A percentile compares a stretch with the other conserved stretches of the same genome.
phyloP scores from a whole-genome alignment of 1,140 invertebrate species.

The Drosophila bifasciata region DNA sequence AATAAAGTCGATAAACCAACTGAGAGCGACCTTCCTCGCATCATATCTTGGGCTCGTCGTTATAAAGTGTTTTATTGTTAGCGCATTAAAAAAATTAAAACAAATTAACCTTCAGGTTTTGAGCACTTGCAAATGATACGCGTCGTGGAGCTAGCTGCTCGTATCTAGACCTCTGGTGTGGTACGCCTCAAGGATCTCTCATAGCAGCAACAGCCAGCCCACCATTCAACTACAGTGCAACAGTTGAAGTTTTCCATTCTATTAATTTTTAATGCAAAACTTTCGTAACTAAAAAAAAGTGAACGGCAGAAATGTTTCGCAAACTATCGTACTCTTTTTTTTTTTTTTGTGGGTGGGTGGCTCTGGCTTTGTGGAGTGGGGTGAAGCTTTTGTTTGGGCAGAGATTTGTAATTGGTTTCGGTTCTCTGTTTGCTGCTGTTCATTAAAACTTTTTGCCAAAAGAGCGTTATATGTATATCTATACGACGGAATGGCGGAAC shows the following conservation, averaged over 20 bases:
- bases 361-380: conserved; percentile 28
- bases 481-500: conserved; percentile 16
- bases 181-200: conserved; percentile 26
- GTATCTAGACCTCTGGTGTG: conserved; percentile 20
- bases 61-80: conserved; percentile 34
- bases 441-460: conserved; percentile 6
- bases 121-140: conserved; percentile 29
- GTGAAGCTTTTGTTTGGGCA: neutral
- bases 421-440: conserved; percentile 9
- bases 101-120: conserved; percentile 29
- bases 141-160: neutral
- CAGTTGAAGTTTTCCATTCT: conserved; percentile 59
- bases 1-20: conserved; percentile 15
- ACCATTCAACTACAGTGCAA: conserved; percentile 45
- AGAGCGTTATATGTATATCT: conserved; percentile 2
- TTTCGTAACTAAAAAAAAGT: conserved; percentile 73
- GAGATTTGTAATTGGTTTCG: conserved; percentile 1
- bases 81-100: conserved; percentile 15
- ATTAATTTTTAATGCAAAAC: conserved; percentile 67
- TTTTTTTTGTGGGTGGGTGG: conserved; percentile 34
- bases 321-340: conserved; percentile 21
- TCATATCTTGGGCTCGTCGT: conserved; percentile 28
- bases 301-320: conserved; percentile 61
- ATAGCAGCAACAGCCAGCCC: neutral
- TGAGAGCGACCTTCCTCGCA: conserved; percentile 20